Conservation (phyloP, 1,140 invertebrate species). For the Nasonia giraulti region DNA sequence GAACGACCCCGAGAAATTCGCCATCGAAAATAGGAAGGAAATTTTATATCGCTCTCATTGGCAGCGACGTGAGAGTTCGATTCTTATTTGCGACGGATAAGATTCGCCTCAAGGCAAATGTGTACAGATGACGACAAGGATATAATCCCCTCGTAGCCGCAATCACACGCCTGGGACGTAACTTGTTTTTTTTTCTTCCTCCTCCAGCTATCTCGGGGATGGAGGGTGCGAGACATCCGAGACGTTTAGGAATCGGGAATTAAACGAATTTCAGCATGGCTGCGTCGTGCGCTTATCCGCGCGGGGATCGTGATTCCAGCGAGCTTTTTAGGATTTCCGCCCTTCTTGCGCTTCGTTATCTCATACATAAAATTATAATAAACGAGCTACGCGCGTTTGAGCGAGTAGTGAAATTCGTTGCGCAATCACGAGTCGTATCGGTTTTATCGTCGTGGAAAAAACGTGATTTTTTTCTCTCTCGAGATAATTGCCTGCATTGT, state of each 20-base stretch:
- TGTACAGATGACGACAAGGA: neutral
- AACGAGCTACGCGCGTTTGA: neutral
- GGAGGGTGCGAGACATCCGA: neutral
- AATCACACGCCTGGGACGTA: neutral
- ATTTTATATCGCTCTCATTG: neutral
- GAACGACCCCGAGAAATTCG: neutral
- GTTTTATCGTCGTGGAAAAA: too few relatives aligned
- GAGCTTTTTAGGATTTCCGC: neutral
- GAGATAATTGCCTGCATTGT: neutral
- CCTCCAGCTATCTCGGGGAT: neutral
- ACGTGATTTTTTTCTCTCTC: neutral
- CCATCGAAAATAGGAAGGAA: neutral
- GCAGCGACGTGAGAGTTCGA: neutral
- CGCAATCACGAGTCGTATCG: too few relatives aligned
- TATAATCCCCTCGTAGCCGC: neutral
- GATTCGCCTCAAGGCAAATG: neutral
- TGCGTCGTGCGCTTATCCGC: slow-evolving; percentile 10
- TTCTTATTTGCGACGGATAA: slow-evolving; percentile 1
- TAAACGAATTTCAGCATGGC: slow-evolving; percentile 28
- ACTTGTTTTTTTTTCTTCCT: neutral
- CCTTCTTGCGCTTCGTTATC: neutral
- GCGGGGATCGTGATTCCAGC: neutral
- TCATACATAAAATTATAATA: neutral
- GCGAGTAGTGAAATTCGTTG: neutral
- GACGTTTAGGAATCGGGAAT: slow-evolving; percentile 9